A percentile compares a stretch with the other conserved stretches of the same genome.
phyloP scores from a whole-genome alignment of 1,140 invertebrate genomes.

The Cydia splendana region DNA sequence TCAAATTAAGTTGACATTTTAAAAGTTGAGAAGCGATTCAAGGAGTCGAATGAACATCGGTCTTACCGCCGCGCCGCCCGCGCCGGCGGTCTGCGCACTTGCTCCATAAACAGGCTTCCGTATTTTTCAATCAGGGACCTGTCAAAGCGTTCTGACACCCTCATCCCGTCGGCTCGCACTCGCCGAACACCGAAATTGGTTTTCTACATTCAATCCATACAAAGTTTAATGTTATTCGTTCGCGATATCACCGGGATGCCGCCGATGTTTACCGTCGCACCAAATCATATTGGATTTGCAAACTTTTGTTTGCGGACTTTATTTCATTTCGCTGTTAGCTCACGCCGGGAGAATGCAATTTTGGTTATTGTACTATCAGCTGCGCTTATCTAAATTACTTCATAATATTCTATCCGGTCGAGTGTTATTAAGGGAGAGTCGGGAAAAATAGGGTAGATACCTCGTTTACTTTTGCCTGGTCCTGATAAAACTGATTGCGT shows the following conservation, averaged over 20 bases:
- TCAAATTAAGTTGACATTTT: too few relatives aligned
- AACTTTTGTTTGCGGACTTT: constrained; percentile 80
- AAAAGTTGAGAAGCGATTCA: not conserved
- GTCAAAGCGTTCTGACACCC: constrained; percentile 80
- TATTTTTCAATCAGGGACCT: constrained; percentile 81
- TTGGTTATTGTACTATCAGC: constrained; percentile 64
- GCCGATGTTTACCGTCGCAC: constrained; percentile 79
- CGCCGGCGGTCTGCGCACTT: constrained; percentile 55
- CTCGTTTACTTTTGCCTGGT: too few relatives aligned
- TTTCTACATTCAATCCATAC: constrained; percentile 81
- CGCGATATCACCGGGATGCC: constrained; percentile 79
- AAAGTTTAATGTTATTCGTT: constrained; percentile 81
- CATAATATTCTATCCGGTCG: not conserved
- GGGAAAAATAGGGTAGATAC: too few relatives aligned
- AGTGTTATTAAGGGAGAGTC: too few relatives aligned
- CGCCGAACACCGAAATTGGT: constrained; percentile 80
- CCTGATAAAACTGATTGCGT: too few relatives aligned
- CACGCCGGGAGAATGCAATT: constrained; percentile 75
- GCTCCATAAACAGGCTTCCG: constrained; percentile 80
- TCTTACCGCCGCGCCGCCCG: constrained; percentile 26
- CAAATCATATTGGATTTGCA: constrained; percentile 80
- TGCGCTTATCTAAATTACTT: constrained; percentile 46
- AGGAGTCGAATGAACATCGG: constrained; percentile 20
- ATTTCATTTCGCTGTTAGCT: constrained; percentile 78
- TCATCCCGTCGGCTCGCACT: constrained; percentile 78